Conservation (phyloP, 2,113 vertebrate genomes). For the Mesitornis unicolor region DNA sequence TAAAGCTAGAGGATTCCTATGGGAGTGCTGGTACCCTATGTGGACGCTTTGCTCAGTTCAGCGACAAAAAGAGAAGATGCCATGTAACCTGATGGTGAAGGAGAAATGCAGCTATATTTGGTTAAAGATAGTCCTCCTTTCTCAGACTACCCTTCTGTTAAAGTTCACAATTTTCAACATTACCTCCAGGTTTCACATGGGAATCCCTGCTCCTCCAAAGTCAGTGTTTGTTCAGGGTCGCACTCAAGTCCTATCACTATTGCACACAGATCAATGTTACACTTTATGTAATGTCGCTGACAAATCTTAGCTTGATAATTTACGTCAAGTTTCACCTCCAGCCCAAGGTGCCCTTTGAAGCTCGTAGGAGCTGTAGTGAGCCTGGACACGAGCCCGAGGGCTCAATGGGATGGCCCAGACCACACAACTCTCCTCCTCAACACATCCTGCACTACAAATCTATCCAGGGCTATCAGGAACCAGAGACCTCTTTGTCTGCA, state of each 20-base stretch:
- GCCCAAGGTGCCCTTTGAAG: not conserved
- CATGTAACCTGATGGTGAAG: not conserved
- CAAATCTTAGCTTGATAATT: not conserved
- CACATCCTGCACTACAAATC: no score
- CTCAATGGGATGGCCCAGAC: not conserved
- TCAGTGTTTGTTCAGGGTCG: not conserved
- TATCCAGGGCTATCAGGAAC: not conserved
- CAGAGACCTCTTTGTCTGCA: not conserved
- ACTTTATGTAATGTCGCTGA: not conserved
- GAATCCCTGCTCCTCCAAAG: not conserved
- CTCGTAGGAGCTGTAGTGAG: accelerated
- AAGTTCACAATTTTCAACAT: not conserved
- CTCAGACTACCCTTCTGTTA: not conserved
- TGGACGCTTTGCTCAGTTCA: not conserved
- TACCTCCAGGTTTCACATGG: not conserved
- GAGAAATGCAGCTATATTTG: accelerated
- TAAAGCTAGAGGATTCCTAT: not conserved
- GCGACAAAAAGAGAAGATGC: not conserved
- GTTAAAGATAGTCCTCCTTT: not conserved
- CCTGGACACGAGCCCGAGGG: not conserved
- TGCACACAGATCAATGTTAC: no score
- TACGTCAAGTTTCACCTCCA: not conserved
- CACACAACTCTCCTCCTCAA: not conserved
- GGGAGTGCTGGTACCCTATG: not conserved
- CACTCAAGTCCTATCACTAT: not conserved